These are phyloP conservation scores for Drosophila greeni DNA, from an alignment of 2,888 invertebrate genomes.

Conservation along the genomic window DNA sequence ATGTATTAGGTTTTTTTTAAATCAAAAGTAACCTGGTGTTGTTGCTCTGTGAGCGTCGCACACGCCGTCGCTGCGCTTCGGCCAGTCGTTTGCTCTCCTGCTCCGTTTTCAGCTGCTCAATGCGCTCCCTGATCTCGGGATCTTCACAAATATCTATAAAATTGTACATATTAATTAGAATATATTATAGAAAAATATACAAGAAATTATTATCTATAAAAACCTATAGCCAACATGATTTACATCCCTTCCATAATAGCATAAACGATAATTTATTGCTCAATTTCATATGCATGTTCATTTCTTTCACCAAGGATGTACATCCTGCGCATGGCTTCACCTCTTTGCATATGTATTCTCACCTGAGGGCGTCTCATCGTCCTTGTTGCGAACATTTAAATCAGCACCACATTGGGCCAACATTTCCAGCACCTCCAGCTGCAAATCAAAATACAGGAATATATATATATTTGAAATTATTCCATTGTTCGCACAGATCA, in stretches of 20 bases:
- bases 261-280: conserved; percentile 22
- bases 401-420: conserved; percentile 98
- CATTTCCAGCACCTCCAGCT: conserved; percentile 97
- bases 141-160: conserved; percentile 96
- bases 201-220: background rate
- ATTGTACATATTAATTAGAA: background rate
- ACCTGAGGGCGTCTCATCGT: conserved; percentile 98
- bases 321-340: background rate
- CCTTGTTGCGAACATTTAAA: conserved; percentile 96
- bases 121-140: conserved; percentile 93
- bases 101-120: conserved; percentile 91
- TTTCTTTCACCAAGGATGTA: background rate
- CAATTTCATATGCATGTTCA: conserved; percentile 28
- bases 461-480: conserved; percentile 9
- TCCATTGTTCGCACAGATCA: conserved; percentile 6
- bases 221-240: background rate
- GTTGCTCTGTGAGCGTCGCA: conserved; percentile 87
- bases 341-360: conserved; percentile 53
- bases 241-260: conserved; percentile 3
- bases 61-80: conserved; percentile 81
- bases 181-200: background rate
- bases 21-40: conserved; percentile 79
- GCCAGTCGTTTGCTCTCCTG: conserved; percentile 87
- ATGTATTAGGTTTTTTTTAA: background rate
- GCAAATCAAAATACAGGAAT: conserved; percentile 42